Evolutionary conservation across 2,113 vertebrate species (phyloP), one percentile per base, ranked within the genome.

Genomic region (Poeciliopsis prolifica): DNA sequence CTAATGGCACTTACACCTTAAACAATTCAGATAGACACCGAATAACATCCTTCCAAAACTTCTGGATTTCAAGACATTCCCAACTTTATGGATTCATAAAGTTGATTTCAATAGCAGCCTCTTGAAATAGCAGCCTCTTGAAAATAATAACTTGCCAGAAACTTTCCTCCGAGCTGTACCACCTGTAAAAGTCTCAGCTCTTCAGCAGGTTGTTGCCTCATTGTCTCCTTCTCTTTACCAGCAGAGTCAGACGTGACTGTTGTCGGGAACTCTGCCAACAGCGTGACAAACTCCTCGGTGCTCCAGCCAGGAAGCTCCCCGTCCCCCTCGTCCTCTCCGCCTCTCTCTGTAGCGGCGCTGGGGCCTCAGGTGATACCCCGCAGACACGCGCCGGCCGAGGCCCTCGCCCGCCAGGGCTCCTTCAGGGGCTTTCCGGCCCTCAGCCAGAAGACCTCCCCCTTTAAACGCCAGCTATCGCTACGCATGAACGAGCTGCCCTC

Each of bases 401-500:
- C 96, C 1, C 95, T 99, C 48, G 97, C 97, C 81, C 94, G 98
- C 35, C 98, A 99, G 93, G 97, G 98, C 40, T 99, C 98, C 60
- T 99, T 99, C 94, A 93, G 96, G 65, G 98, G 97, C 79, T 99
- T 99, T 92, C 98, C 98, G 0, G 96, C 92, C 51, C 97, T 99
- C 58, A 97, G 97, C 89, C 97, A 99, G 92, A 99, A 98, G 93
- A 98, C 97, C 35, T 99, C 98, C 65, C 98, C 98, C 79, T 99
- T 99, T 91, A 99, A 99, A 81, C 95, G 98, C 13, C 97, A 99
- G 72, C 88, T 98, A 65, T 99, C 98, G 0, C 93, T 99, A 81
- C 95, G 98, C 86, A 97, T 97, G 92, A 98, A 98, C 44, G 98
- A 99, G 84, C 92, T 99, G 86, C 98, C 98, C 78, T 99, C 97